Base-by-base conservation (phyloP, 2,888 invertebrate species). In the Loripinus fragilis region DNA sequence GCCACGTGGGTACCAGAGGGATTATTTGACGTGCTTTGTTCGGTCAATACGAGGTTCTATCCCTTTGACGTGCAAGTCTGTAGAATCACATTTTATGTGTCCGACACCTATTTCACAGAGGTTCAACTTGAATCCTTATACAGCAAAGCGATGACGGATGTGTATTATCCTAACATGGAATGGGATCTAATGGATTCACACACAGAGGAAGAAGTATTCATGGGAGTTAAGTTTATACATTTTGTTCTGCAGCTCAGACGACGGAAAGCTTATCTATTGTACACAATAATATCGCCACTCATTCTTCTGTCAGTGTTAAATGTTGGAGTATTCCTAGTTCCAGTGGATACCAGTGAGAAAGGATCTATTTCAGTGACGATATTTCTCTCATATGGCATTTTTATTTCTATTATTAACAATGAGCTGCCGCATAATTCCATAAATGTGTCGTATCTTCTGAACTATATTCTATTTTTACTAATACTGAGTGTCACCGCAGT, bases 371-470 rank as follows among this genome's bases (percentile, higher is more conserved):
- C 60, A 17, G 33, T 60, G 10, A 60, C 60, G 17, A n/a, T 60
- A 23, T 60, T 60, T 60, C 60, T 60, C 2, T 60, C 60, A 2
- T 60, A 60, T 20, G 60, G 33, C 20, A 17, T 60, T 15, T 60
- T 60, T 33, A 23, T 60, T 17, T 33, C 60, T 12, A 23, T 17
- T 2, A 60, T 60, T 17, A 60, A 33, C 7, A 33, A 60, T 20
- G 33, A 60, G 8, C 17, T 60, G 60, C 60, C 60, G 10, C 60
- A 60, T 20, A 30, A 60, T 33, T 60, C 60, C 33, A 12, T 60
- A 12, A 33, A 60, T 28, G 33, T 17, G 7, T 60, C 60, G 15
- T 60, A 60, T 20, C 23, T 60, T 20, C 33, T 60, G 60, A 33
- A 28, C 60, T 60, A 60, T 20, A 60, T 60, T 17, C 17, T 23